Conservation (phyloP, 2,888 invertebrate genomes). For the Tachina fera region DNA sequence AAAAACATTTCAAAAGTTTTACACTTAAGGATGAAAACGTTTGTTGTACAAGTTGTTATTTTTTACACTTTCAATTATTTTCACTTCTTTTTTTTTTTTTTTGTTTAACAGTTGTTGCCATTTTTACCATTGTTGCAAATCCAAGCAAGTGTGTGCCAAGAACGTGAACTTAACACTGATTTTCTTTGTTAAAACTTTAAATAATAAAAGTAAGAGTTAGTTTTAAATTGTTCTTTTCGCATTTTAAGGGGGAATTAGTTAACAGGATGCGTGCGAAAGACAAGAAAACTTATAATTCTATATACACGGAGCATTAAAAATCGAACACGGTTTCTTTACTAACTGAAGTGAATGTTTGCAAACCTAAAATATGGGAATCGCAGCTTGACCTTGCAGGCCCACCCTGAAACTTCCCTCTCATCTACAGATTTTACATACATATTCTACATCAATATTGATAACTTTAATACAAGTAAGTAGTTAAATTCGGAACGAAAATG, state of each 20-base stretch:
- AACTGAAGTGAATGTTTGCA: no score
- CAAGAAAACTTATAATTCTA: no score
- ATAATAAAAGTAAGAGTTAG: conserved; percentile 21
- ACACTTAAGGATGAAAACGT: conserved; percentile 49
- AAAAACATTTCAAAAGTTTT: conserved; percentile 58
- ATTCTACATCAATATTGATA: background rate
- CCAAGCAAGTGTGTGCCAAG: conserved; percentile 46
- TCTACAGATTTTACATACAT: background rate
- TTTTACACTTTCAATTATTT: conserved; percentile 52
- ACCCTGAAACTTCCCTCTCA: no score
- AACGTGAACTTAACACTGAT: conserved; percentile 65
- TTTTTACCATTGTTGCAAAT: conserved; percentile 24
- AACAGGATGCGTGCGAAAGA: no score
- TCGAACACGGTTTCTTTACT: no score
- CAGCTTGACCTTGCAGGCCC: no score
- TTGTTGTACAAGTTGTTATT: conserved; percentile 31
- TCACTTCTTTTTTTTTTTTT: conserved; percentile 11
- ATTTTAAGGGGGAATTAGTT: no score
- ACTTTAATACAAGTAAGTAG: background rate
- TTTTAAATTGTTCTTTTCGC: conserved; percentile 12
- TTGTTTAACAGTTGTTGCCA: no score
- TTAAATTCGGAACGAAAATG: no score
- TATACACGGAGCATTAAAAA: no score
- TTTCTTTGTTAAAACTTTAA: conserved; percentile 37
- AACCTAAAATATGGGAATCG: no score